A percentile compares a stretch with the other conserved stretches of the same genome.
phyloP scores from a whole-genome alignment of 2,888 invertebrate genomes.

The Cephus sareptanus region DNA sequence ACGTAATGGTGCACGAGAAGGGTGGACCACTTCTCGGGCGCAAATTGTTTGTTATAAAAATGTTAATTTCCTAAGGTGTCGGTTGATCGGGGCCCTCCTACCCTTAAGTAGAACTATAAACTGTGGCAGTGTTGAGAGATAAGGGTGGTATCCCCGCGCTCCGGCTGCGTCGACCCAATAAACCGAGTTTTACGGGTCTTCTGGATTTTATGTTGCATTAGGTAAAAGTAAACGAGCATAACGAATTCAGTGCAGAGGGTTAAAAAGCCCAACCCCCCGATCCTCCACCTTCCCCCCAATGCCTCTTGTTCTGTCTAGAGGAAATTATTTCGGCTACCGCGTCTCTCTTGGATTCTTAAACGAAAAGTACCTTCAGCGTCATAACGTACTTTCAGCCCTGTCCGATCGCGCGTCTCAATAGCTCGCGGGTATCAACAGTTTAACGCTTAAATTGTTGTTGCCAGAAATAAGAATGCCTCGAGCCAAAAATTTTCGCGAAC shows the following conservation, averaged over 20 bases:
- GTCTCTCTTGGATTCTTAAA: too few relatives aligned
- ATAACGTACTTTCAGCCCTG: too few relatives aligned
- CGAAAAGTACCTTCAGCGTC: too few relatives aligned
- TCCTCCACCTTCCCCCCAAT: too few relatives aligned
- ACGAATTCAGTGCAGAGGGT: constrained; percentile 31
- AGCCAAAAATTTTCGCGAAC: too few relatives aligned
- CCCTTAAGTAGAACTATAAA: constrained; percentile 32
- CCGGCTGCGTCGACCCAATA: constrained; percentile 26
- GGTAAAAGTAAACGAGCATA: constrained; percentile 34
- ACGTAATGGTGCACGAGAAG: constrained; percentile 7
- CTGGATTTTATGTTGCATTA: constrained; percentile 38
- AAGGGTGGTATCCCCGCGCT: constrained; percentile 23
- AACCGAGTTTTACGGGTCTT: constrained; percentile 32
- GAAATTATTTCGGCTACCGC: too few relatives aligned
- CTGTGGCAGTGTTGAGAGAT: constrained; percentile 34
- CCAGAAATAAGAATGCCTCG: too few relatives aligned
- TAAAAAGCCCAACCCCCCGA: not conserved
- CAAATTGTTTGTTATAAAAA: constrained; percentile 51
- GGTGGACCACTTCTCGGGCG: constrained; percentile 8
- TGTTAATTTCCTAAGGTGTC: constrained; percentile 52
- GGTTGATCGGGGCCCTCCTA: constrained; percentile 12
- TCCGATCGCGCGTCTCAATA: too few relatives aligned
- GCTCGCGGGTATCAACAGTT: too few relatives aligned
- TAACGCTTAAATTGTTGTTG: too few relatives aligned
- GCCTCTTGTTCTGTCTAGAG: too few relatives aligned